Base-by-base conservation (phyloP, 64 coral and sea anemone genomes). In the Pocillopora damicornis region DNA sequence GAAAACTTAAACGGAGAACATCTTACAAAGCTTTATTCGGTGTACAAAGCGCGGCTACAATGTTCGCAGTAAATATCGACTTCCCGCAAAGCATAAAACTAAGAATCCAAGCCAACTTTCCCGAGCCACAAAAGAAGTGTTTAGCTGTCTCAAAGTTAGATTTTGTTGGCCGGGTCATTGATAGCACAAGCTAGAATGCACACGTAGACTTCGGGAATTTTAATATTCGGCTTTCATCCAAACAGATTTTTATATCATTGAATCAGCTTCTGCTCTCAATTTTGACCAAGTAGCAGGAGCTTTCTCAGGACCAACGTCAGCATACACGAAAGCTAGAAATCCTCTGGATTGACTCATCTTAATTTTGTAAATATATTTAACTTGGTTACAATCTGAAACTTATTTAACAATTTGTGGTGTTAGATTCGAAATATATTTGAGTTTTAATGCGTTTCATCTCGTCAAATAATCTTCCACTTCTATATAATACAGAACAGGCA, bases 131-230 rank as follows among this genome's bases (percentile, higher is more conserved):
- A 83, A 66, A 38, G 8, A 82, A 82, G 60, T 26, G 13, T 17
- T 82, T 82, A 64, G 9, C 79, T 35, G 60, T 64, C 79, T 82
- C 66, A 65, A 66, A 36, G 37, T 38, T n/a, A 30, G 62, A 15
- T 20, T 18, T 66, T 11, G 61, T 15, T 51, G 42, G 42, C 42
- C 42, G 42, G 7, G 7, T 51, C 42, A 51, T 51, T 51, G 42
- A 51, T 51, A 51, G 42, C 3, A 7, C 42, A 4, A 1, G 42
- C 42, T 1, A 51, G 42, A 51, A 51, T 51, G 2, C 42, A 51
- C 42, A 4, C 7, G 42, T 51, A 51, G 7, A 51, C 42, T 51
- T 51, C 7, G 42, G 0, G 42, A 2, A 51, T 51, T 51, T 45
- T 51, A 51, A 51, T 51, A 51, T 51, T 51, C 42, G 42, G 42